A percentile compares a stretch with the other conserved stretches of the same genome.
phyloP scores from a whole-genome alignment of 2,113 vertebrate genomes.

The Austrofundulus limnaeus region DNA sequence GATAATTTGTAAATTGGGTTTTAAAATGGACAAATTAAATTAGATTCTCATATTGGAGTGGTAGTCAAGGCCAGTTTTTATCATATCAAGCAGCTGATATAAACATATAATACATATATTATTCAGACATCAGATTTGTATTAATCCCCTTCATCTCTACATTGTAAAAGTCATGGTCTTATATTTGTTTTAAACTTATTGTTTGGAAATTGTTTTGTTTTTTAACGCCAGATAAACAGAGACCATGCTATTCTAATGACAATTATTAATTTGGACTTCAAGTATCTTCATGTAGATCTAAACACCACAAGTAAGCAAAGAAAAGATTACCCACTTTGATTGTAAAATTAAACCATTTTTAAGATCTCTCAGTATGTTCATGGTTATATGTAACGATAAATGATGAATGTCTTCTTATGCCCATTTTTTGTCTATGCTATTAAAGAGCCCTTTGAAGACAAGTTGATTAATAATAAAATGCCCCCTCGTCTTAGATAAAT shows the following conservation, averaged over 20 bases:
- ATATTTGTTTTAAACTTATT: too few relatives aligned
- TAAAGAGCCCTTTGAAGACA: constrained; percentile 42
- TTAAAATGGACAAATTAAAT: too few relatives aligned
- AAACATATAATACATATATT: too few relatives aligned
- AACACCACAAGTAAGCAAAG: constrained; percentile 6
- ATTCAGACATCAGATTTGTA: too few relatives aligned
- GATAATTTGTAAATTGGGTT: too few relatives aligned
- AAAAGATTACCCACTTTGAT: neutral
- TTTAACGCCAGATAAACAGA: constrained; percentile 22
- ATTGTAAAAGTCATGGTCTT: too few relatives aligned
- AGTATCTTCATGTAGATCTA: neutral
- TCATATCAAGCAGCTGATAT: too few relatives aligned
- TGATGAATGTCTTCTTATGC: constrained; percentile 40
- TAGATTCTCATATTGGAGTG: too few relatives aligned
- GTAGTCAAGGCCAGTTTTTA: too few relatives aligned
- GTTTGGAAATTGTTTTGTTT: too few relatives aligned
- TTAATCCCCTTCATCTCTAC: too few relatives aligned
- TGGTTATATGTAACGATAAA: constrained; percentile 40
- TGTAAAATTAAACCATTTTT: neutral
- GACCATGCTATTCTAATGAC: constrained; percentile 21
- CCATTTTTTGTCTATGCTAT: constrained; percentile 33
- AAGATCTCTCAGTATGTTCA: constrained; percentile 20
- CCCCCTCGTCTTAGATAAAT: constrained; percentile 45
- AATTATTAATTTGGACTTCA: constrained; percentile 21
- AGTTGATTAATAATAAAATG: constrained; percentile 51